Conservation (phyloP, 2,797 vertebrate genomes). For the Falco naumanni region DNA sequence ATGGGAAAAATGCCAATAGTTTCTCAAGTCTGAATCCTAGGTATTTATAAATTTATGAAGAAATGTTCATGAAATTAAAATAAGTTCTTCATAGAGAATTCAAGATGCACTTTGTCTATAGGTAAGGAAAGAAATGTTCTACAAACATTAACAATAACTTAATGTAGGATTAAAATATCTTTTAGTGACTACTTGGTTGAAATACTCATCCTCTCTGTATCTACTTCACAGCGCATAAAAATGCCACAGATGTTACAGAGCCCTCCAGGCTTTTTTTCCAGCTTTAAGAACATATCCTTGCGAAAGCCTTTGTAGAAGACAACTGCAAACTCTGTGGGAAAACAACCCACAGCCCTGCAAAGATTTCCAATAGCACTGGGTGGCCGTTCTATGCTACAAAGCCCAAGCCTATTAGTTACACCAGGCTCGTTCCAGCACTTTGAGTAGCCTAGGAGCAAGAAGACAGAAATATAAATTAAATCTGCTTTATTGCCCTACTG, state of each 20-base stretch:
- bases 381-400: not conserved
- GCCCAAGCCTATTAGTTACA: not conserved
- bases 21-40: slow-evolving; percentile 1
- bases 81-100: slow-evolving; percentile 35
- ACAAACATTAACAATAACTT: not conserved
- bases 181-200: not conserved
- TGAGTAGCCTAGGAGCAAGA: not conserved
- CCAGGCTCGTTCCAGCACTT: not conserved
- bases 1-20: not conserved
- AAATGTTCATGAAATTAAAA: slow-evolving; percentile 42
- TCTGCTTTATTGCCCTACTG: not conserved
- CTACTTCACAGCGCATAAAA: not conserved
- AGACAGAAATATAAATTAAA: not conserved
- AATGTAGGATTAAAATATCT: not conserved
- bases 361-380: not conserved
- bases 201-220: not conserved
- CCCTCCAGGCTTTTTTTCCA: not conserved
- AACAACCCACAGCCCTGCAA: not conserved
- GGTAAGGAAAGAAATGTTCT: slow-evolving; percentile 9
- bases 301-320: not conserved
- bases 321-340: not conserved
- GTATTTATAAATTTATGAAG: slow-evolving; percentile 51
- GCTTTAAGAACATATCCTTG: not conserved
- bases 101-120: not conserved
- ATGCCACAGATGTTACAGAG: not conserved